phyloP scores from a whole-genome alignment of 2,113 vertebrate genomes.

The Mesembrinibis cayennensis region DNA sequence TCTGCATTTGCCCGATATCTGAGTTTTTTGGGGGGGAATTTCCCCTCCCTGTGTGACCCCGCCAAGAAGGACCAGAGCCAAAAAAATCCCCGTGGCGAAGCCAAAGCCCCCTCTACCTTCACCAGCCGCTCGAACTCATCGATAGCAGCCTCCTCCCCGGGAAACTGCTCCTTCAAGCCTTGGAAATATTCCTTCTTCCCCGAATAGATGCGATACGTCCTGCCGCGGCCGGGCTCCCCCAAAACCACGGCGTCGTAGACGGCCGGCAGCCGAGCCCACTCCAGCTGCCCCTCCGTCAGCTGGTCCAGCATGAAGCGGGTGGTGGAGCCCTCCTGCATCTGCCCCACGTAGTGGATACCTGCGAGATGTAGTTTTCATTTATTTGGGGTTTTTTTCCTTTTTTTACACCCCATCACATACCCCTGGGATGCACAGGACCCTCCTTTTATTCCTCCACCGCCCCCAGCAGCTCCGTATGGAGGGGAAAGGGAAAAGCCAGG shows the following conservation, averaged over 20 bases:
- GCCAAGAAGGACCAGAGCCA: neutral
- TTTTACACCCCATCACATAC: accelerated
- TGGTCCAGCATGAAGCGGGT: slow-evolving; percentile 84
- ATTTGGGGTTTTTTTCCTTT: accelerated
- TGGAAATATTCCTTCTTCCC: slow-evolving; percentile 72
- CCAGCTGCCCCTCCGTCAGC: slow-evolving; percentile 90
- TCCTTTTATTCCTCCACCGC: neutral
- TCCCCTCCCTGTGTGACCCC: neutral
- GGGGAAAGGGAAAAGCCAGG: neutral
- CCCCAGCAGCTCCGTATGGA: accelerated
- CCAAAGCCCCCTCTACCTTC: slow-evolving; percentile 68
- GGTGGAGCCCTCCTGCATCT: slow-evolving; percentile 70
- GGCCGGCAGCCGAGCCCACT: slow-evolving; percentile 81
- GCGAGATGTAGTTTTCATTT: accelerated
- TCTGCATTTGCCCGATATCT: neutral
- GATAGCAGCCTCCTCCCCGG: slow-evolving; percentile 82
- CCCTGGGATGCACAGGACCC: neutral
- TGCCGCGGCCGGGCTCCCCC: slow-evolving; percentile 73
- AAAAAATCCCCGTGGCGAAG: accelerated
- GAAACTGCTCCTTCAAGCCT: slow-evolving; percentile 88
- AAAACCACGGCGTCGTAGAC: slow-evolving; percentile 83
- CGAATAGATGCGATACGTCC: slow-evolving; percentile 74
- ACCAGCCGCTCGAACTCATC: slow-evolving; percentile 80
- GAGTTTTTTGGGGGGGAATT: accelerated
- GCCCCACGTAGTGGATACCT: slow-evolving; percentile 95